Conservation (phyloP, 2,888 invertebrate species). For the Parochlus steinenii region DNA sequence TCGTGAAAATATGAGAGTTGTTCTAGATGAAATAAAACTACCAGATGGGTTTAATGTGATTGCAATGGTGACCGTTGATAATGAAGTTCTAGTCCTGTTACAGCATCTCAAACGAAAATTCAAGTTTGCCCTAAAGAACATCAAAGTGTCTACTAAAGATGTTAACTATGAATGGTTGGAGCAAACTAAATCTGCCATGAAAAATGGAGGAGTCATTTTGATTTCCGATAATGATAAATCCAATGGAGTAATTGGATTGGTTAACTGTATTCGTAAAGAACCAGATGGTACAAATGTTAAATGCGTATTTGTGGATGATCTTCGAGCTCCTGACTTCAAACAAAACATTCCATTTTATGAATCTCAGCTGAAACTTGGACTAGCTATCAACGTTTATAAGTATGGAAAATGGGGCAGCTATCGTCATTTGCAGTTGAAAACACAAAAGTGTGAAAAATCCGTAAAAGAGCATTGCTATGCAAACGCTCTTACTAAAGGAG, state of each 20-base stretch:
- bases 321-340: constrained; percentile 46
- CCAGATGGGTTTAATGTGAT: constrained; percentile 21
- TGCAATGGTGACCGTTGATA: constrained; percentile 20
- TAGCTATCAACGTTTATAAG: constrained; percentile 54
- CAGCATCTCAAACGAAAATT: constrained; percentile 15
- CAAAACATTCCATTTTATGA: constrained; percentile 45
- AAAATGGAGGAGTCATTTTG: constrained; percentile 33
- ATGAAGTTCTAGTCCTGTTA: constrained; percentile 22
- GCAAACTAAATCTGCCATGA: constrained; percentile 20
- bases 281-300: constrained; percentile 48
- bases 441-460: constrained; percentile 30
- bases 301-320: constrained; percentile 45
- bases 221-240: constrained; percentile 47
- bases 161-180: constrained; percentile 23
- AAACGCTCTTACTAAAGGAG: constrained; percentile 63
- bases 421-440: constrained; percentile 50
- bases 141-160: constrained; percentile 20
- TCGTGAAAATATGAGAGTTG: constrained; percentile 36
- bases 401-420: constrained; percentile 56
- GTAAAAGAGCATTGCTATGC: constrained; percentile 52
- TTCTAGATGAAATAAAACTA: constrained; percentile 23
- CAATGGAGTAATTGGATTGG: constrained; percentile 71
- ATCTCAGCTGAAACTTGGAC: constrained; percentile 48
- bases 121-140: constrained; percentile 13
- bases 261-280: constrained; percentile 72